phyloP scores from a whole-genome alignment of 2,888 invertebrate species.

The Eupithecia exiguata region DNA sequence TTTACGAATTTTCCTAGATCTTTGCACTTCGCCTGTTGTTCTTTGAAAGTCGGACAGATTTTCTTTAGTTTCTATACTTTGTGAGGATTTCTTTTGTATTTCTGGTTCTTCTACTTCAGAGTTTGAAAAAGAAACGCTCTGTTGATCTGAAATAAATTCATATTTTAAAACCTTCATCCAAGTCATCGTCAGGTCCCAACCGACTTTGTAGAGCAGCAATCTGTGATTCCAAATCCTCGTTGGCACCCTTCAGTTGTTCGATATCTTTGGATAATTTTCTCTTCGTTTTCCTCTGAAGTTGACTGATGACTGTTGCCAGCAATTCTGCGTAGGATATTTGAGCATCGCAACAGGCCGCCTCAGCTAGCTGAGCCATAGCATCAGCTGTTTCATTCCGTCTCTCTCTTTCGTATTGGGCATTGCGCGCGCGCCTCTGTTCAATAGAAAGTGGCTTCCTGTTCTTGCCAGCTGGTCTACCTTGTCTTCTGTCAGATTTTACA shows the following conservation, averaged over 20 bases:
- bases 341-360: constrained; percentile 50
- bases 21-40: background rate
- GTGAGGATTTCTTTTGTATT: constrained; percentile 1
- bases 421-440: constrained; percentile 60
- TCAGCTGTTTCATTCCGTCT: constrained; percentile 56
- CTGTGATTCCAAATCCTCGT: constrained; percentile 51
- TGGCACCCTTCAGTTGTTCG: constrained; percentile 47
- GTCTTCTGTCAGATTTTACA: constrained; percentile 41
- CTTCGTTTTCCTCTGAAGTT: constrained; percentile 44
- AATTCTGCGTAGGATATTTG: constrained; percentile 48
- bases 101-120: constrained; percentile 1
- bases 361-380: constrained; percentile 52
- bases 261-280: constrained; percentile 42
- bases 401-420: constrained; percentile 62
- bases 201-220: constrained; percentile 41
- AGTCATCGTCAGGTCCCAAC: constrained; percentile 22
- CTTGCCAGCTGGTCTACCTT: constrained; percentile 59
- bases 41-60: background rate
- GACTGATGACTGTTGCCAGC: constrained; percentile 51
- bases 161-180: constrained; percentile 7
- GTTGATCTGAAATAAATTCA: constrained; percentile 15
- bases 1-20: constrained; percentile 31
- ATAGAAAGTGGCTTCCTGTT: constrained; percentile 55
- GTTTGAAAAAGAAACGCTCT: background rate
- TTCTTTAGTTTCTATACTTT: background rate